Evolutionary conservation across 2,113 vertebrate genomes (phyloP).

Genomic region (Sinocyclocheilus maitianheensis): DNA sequence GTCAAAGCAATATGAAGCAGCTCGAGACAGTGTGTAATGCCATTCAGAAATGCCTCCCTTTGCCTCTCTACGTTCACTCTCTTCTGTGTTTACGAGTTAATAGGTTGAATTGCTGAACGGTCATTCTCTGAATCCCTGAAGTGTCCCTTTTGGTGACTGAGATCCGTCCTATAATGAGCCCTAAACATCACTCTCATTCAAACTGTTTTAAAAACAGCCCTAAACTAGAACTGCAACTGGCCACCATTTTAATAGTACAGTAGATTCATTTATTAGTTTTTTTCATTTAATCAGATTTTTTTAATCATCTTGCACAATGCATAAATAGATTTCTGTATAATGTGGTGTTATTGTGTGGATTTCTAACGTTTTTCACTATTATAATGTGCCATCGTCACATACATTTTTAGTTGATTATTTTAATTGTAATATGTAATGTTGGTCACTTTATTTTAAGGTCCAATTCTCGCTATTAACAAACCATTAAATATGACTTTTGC

Average conservation of each 20-base stretch:
- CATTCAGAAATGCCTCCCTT: conserved; percentile 10
- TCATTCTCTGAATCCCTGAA: conserved; percentile 17
- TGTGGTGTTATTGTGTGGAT: neutral
- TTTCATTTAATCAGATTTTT: neutral
- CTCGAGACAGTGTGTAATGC: neutral
- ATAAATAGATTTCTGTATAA: neutral
- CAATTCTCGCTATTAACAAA: too few relatives aligned
- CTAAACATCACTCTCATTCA: neutral
- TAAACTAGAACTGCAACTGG: neutral
- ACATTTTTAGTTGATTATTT: too few relatives aligned
- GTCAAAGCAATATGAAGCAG: neutral
- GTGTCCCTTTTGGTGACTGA: neutral
- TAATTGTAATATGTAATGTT: too few relatives aligned
- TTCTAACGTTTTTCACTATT: too few relatives aligned
- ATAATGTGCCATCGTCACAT: too few relatives aligned
- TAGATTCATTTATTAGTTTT: neutral
- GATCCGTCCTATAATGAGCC: conserved; percentile 14
- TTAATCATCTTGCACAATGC: neutral
- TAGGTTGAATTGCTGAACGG: neutral
- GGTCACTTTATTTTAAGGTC: too few relatives aligned
- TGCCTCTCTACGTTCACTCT: neutral
- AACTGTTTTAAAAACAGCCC: neutral
- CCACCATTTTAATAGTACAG: neutral
- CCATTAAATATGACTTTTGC: too few relatives aligned
- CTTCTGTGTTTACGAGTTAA: neutral